A percentile compares a stretch with the other conserved stretches of the same genome.
These are phyloP conservation scores for Myathropa florea DNA, from an alignment of 2,888 invertebrate genomes.

Conservation along the genomic window DNA sequence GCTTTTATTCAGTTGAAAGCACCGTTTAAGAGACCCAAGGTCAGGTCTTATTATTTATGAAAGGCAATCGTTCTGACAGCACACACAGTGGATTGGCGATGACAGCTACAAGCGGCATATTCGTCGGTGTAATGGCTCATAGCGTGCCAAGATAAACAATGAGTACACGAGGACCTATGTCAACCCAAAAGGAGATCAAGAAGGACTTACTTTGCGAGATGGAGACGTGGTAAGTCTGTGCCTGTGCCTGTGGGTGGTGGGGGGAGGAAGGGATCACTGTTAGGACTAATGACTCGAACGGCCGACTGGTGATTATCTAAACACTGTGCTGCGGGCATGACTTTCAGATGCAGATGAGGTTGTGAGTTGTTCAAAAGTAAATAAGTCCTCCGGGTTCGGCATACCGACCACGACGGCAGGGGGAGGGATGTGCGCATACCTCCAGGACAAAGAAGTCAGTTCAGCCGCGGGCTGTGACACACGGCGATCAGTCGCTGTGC, in stretches of 20 bases:
- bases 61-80: conserved; percentile 65
- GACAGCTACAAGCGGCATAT: conserved; percentile 63
- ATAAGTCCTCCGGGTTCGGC: conserved; percentile 4
- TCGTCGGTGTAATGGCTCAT: conserved; percentile 47
- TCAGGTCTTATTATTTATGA: conserved; percentile 71
- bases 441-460: conserved; percentile 55
- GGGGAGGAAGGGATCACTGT: conserved; percentile 13
- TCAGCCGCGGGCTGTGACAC: conserved; percentile 43
- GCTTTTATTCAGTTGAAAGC: conserved; percentile 42
- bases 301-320: conserved; percentile 66
- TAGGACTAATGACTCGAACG: conserved; percentile 56
- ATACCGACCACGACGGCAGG: conserved; percentile 17
- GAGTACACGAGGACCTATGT: conserved; percentile 47
- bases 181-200: conserved; percentile 66
- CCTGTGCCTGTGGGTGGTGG: not conserved
- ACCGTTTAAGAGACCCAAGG: conserved; percentile 70
- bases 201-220: conserved; percentile 53
- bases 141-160: conserved; percentile 37
- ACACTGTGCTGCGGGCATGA: conserved; percentile 43
- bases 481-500: conserved; percentile 39
- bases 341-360: conserved; percentile 55
- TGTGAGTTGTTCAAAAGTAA: conserved; percentile 36
- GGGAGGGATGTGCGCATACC: conserved; percentile 46
- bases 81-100: conserved; percentile 45
- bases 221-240: conserved; percentile 40